A percentile compares a stretch with the other conserved stretches of the same genome.
Conservation (phyloP, 2,888 invertebrate genomes). For the Heliconius erato region DNA sequence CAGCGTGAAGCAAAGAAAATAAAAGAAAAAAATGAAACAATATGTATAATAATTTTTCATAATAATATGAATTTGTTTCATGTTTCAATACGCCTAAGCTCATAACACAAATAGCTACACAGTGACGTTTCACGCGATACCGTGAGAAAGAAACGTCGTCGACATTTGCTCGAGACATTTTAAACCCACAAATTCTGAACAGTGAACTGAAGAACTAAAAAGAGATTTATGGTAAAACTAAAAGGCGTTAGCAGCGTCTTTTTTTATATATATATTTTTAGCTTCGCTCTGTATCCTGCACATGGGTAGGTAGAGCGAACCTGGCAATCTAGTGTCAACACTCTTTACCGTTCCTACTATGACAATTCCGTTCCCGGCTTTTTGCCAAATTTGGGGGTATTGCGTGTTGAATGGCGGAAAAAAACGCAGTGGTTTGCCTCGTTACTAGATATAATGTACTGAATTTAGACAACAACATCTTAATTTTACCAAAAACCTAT, state of each 20-base stretch:
- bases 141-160: slow-evolving; percentile 79
- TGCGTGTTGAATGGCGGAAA: neutral
- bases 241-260: slow-evolving; percentile 21
- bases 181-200: slow-evolving; percentile 65
- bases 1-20: neutral
- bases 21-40: neutral
- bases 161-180: slow-evolving; percentile 71
- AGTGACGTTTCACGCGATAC: slow-evolving; percentile 71
- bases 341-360: too few relatives aligned
- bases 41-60: neutral
- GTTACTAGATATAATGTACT: too few relatives aligned
- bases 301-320: too few relatives aligned
- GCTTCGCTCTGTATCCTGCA: too few relatives aligned
- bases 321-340: too few relatives aligned
- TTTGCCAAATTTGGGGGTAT: too few relatives aligned
- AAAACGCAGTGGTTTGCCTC: too few relatives aligned
- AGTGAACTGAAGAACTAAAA: slow-evolving; percentile 58
- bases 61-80: neutral
- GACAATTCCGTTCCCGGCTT: too few relatives aligned
- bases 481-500: neutral
- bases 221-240: slow-evolving; percentile 50
- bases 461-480: too few relatives aligned
- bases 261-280: neutral
- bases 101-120: slow-evolving; percentile 54
- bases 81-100: slow-evolving; percentile 35